Conservation (phyloP, 2,888 invertebrate species). For the Clostera curtula region DNA sequence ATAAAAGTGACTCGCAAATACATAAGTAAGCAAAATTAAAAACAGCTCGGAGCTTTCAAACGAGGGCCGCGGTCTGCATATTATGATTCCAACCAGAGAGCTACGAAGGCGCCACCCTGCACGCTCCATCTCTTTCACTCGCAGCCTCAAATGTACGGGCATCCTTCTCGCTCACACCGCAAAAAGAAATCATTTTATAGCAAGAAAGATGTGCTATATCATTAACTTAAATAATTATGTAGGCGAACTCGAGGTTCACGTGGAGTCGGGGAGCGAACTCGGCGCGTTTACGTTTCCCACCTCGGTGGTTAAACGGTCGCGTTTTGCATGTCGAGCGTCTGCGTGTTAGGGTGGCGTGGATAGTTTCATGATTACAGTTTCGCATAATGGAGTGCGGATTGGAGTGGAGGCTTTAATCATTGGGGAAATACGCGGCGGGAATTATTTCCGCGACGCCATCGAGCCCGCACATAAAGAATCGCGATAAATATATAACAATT, state of each 20-base stretch:
- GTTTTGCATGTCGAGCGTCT: conserved; percentile 14
- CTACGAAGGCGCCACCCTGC: conserved; percentile 44
- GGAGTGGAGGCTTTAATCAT: conserved; percentile 58
- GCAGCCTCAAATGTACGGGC: background rate
- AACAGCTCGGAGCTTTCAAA: conserved; percentile 41
- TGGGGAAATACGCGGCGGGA: conserved; percentile 51
- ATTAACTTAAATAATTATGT: conserved; percentile 72
- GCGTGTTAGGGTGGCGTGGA: conserved; percentile 25
- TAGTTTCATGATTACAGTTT: conserved; percentile 64
- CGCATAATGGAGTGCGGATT: conserved; percentile 58
- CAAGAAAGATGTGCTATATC: conserved; percentile 64
- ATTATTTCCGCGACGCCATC: conserved; percentile 27
- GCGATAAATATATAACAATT: conserved; percentile 20
- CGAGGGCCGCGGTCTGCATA: conserved; percentile 32
- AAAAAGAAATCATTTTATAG: conserved; percentile 60
- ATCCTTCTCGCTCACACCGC: conserved; percentile 31
- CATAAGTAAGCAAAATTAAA: conserved; percentile 58
- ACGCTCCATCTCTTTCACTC: conserved; percentile 22
- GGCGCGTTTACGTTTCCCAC: conserved; percentile 25
- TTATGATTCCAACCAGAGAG: conserved; percentile 31
- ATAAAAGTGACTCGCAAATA: conserved; percentile 23
- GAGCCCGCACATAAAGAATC: conserved; percentile 21
- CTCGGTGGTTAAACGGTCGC: conserved; percentile 15
- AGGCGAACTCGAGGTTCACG: conserved; percentile 30
- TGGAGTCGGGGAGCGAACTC: conserved; percentile 16